Base-by-base conservation (phyloP, 2,113 vertebrate genomes). In the Himantopus leucocephalus region DNA sequence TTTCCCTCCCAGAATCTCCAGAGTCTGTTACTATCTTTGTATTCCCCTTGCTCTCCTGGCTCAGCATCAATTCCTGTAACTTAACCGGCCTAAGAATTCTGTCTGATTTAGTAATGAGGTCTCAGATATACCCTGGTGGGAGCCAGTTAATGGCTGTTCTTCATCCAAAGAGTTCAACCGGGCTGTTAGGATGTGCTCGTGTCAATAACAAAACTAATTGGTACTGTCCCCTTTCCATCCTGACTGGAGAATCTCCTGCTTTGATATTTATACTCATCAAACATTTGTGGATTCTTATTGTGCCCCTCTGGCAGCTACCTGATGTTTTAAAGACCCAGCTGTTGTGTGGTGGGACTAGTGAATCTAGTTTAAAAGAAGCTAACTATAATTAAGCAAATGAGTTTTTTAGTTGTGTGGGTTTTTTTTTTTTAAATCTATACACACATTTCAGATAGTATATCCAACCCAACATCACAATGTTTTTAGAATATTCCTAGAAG, bases 71-170 rank as follows among this genome's bases (percentile, higher is more conserved):
- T 89, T 92, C 73, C n/a, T 64, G 52, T 93, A 96, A 94, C 81
- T 91, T 88, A 91, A 92, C 73, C 2, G 0, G 87, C 48, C 53
- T 64, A 94, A 88, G 73, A 73, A 84, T 84, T 77, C 74, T 89
- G 82, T 88, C 80, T 81, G 88, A 92, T 92, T 96, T 89, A 84
- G 64, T 96, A 96, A 94, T 80, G 79, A 93, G 82, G 85, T 96
- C 83, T 96, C 94, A 94, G 73, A 74, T 91, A 59, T 26, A 90
- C n/a, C 52, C 68, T 81, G 72, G 37, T 92, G 63, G 59, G 72
- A 96, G 60, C 82, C 85, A 87, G 72, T 83, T 85, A 74, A 43
- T 76, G 88, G 75, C 82, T 90, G 4, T 59, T 91, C 82, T 92
- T 96, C 58, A 84, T 74, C 85, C 79, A 35, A 15, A 68, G 63